Base-by-base conservation (phyloP, 2,888 invertebrate genomes). In the Minunthozetes semirufus region DNA sequence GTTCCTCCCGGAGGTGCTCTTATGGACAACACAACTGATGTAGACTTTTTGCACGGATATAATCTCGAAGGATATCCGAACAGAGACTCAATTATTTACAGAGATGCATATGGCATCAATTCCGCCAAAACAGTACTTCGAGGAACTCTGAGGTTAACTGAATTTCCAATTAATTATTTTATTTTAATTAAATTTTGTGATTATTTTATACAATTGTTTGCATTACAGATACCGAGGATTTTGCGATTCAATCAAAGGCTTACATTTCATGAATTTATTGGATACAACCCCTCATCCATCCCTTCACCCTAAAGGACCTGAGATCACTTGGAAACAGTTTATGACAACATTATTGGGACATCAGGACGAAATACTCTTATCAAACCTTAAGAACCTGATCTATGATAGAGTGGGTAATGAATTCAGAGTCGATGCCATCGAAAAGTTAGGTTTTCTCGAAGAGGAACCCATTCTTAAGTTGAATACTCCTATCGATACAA, bases 1-100 rank as follows among this genome's bases (percentile, higher is more conserved):
- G 91, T 98, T 17, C 87, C 90, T 0, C 89, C 90, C 33, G 94
- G 94, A 4, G 97, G 96, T 0, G 90, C 90, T 77, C 85, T 99
- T 50, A 90, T 99, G 89, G 90, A 93, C 0, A 87, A 89, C 9
- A 88, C 90, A 0, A 87, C 89, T 63, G 87, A 88, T 0, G 85
- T 97, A 73, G 89, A 93, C 82, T 99, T 98, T 84, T 85, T 99
- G 74, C 98, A 98, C 0, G 99, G 98, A 0, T 95, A 98, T 81
- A 92, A 94, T 17, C 86, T 98, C 73, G 97, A 98, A 85, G 97
- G 97, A 0, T 97, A 92, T 81, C 95, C 98, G 0, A 99, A 98
- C 85, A 87, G 99, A 76, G 98, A 99, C 83, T 97, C 97, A 74
- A 92, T 92, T 0, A 87, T 89, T 53, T 99, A 99, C 82, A 87